These are phyloP conservation scores for Pogonomyrmex californicus DNA, from an alignment of 1,140 invertebrate genomes.

Conservation along the genomic window DNA sequence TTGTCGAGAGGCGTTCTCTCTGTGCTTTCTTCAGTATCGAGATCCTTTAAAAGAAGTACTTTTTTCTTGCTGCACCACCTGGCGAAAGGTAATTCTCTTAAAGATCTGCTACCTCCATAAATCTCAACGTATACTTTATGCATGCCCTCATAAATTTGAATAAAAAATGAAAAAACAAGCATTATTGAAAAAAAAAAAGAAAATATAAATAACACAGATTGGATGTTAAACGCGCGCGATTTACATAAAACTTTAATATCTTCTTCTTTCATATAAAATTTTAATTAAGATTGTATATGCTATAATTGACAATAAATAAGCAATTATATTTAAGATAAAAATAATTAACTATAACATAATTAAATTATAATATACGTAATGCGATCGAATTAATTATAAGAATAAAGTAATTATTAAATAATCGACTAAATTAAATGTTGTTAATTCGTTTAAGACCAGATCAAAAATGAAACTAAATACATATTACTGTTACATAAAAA, in stretches of 20 bases:
- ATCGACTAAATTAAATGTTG: neutral
- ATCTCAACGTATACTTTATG: constrained; percentile 39
- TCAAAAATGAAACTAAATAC: neutral
- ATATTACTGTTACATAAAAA: neutral
- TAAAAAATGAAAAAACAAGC: neutral
- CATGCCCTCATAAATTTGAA: constrained; percentile 49
- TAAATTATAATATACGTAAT: neutral
- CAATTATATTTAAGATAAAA: neutral
- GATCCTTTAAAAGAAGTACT: constrained; percentile 59
- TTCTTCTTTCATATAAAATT: neutral
- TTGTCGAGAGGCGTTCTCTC: constrained; percentile 60
- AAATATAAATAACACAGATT: constrained; percentile 16
- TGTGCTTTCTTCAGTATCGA: constrained; percentile 35
- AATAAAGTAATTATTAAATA: neutral
- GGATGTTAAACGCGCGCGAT: neutral
- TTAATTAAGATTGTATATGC: neutral
- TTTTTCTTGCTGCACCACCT: constrained; percentile 51
- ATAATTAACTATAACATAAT: neutral
- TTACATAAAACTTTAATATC: neutral
- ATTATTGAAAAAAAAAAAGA: neutral
- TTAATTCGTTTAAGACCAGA: constrained; percentile 3
- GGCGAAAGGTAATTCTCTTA: constrained; percentile 73
- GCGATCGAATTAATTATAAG: neutral
- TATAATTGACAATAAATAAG: neutral
- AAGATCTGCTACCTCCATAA: constrained; percentile 62